Evolutionary conservation across 30 jellyfish, hydroid and myxozoan species (phyloP).

Genomic region (Turritopsis rubra): DNA sequence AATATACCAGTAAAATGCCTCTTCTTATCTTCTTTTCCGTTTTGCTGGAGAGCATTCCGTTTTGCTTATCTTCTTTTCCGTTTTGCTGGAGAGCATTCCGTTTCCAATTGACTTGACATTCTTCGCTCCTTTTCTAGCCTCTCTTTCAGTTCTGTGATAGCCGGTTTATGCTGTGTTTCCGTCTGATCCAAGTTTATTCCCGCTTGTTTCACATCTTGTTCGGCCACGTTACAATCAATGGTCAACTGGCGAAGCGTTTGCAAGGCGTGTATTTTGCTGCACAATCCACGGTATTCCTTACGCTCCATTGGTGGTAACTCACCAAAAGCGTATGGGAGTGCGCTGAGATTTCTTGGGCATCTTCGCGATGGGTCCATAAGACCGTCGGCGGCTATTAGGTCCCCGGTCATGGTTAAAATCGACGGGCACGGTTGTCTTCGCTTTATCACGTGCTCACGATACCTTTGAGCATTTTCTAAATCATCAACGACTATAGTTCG

Average conservation of each 20-base stretch:
- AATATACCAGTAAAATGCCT: too few species aligned
- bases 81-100: background rate
- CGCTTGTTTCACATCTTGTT: background rate
- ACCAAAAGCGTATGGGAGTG: constrained; percentile 13
- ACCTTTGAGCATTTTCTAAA: constrained; percentile 21
- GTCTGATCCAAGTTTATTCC: background rate
- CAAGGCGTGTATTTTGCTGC: background rate
- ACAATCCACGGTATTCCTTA: background rate
- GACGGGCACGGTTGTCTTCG: constrained; percentile 18
- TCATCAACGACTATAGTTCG: constrained; percentile 15
- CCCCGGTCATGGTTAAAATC: constrained; percentile 17
- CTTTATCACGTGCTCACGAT: constrained; percentile 15
- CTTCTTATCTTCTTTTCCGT: background rate
- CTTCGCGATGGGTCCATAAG: constrained; percentile 27
- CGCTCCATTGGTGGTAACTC: constrained; percentile 22
- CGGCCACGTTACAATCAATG: background rate
- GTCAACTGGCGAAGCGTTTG: constrained; percentile 7
- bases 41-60: background rate
- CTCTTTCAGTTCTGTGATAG: background rate
- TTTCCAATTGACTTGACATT: background rate
- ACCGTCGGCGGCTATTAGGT: constrained; percentile 26
- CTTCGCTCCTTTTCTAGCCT: background rate
- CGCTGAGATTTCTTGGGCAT: background rate
- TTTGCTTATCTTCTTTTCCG: background rate
- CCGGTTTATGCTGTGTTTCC: background rate